These are phyloP conservation scores for Cryptomyrus ogoouensis DNA, from an alignment of 2,113 vertebrate species.

Conservation along the genomic window DNA sequence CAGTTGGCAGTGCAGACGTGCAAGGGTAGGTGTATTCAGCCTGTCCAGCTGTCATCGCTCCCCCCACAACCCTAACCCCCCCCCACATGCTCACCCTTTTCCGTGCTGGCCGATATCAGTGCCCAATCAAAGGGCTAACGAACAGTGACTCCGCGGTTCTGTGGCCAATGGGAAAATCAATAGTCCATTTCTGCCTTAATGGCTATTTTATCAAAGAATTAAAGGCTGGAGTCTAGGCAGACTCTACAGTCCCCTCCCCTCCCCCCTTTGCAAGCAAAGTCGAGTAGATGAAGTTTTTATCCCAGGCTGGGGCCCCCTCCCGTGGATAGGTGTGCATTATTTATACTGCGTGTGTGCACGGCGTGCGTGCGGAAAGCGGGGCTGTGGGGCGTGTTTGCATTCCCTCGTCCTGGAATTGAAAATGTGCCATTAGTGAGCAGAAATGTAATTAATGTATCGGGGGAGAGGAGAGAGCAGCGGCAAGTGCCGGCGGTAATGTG, in stretches of 20 bases:
- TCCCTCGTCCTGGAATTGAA: conserved; percentile 33
- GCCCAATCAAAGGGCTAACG: conserved; percentile 26
- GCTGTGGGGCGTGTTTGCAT: conserved; percentile 43
- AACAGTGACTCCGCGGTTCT: conserved; percentile 28
- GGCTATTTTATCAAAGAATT: conserved; percentile 43
- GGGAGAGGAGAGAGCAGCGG: conserved; percentile 37
- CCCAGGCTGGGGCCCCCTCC: not conserved
- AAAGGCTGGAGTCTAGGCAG: conserved; percentile 18
- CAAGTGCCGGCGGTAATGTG: conserved; percentile 56
- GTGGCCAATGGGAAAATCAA: conserved; percentile 40
- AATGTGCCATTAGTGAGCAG: conserved; percentile 44
- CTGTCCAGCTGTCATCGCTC: conserved; percentile 9
- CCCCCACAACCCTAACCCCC: not conserved
- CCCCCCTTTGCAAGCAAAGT: not conserved
- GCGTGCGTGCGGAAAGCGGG: not conserved
- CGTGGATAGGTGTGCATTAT: conserved; percentile 12
- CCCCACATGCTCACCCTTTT: not conserved
- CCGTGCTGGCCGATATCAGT: conserved; percentile 13
- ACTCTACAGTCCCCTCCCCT: not conserved
- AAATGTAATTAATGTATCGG: conserved; percentile 54
- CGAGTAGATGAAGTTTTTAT: conserved; percentile 18
- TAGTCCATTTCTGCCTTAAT: conserved; percentile 41
- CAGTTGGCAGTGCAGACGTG: not conserved
- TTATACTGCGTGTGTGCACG: not conserved
- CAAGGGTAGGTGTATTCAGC: not conserved